These are phyloP conservation scores for Porites lobata DNA, from an alignment of 92 coral and sea anemone species.

Conservation along the genomic window DNA sequence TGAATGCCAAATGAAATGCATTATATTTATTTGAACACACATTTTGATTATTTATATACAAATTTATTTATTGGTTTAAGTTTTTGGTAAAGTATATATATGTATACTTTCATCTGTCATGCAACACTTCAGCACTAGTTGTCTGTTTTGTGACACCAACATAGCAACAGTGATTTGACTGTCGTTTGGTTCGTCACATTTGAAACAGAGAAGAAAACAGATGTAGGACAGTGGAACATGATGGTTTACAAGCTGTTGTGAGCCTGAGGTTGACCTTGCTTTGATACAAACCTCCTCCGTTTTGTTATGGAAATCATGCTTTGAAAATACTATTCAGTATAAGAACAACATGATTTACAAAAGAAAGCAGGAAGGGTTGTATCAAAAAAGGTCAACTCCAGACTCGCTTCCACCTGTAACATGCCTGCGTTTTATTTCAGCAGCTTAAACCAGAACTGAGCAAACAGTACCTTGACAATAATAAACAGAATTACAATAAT, in stretches of 20 bases:
- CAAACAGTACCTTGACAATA: conserved; percentile 38
- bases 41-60: neutral
- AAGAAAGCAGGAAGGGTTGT: too few species aligned
- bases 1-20: neutral
- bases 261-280: neutral
- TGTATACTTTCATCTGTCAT: neutral
- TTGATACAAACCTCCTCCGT: too few species aligned
- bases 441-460: conserved; percentile 19
- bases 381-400: too few species aligned
- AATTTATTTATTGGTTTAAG: neutral
- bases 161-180: neutral
- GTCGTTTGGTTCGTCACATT: neutral
- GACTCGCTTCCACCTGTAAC: neutral
- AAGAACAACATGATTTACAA: too few species aligned
- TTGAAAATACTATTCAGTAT: too few species aligned
- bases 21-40: conserved; percentile 16
- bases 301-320: too few species aligned
- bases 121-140: neutral
- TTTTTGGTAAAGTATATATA: neutral
- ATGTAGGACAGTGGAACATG: too few species aligned
- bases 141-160: neutral
- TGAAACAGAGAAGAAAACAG: too few species aligned
- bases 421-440: neutral
- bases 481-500: conserved; percentile 30
- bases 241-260: too few species aligned